Evolutionary conservation across 2,888 invertebrate species (phyloP), one percentile per base, ranked within the genome.

Genomic region (Andrena dorsata): DNA sequence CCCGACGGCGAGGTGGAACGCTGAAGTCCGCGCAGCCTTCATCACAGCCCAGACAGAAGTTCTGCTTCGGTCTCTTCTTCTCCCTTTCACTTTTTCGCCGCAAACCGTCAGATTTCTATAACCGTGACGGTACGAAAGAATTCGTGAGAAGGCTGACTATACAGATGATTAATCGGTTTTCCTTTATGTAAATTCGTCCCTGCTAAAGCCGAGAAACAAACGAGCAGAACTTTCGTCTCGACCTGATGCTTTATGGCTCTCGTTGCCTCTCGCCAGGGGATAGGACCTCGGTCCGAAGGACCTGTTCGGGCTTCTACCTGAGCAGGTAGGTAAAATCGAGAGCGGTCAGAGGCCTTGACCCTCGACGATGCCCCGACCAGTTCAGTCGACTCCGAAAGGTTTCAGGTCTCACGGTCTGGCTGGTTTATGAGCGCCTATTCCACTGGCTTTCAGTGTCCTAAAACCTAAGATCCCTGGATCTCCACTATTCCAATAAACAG

Each of bases 261-360:
- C 2, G 65, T 35, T 66, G 28, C 41, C 16, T 41, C 56, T 41
- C 23, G 79, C 66, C 66, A n/a, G 63, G 58, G 71, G 73, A 70
- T 47, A 75, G 66, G 60, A 61, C 35, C 35, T 53, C 47, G 69
- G 32, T 49, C 28, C 51, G 65, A 73, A 83, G 82, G 79, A 87
- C 86, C 85, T 88, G 87, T 76, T 86, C 75, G 51, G 63, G 66
- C 65, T 51, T 80, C 85, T 84, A 87, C 85, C 81, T 80, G 85
- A 76, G 69, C 83, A 85, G 79, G 85, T 80, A 85, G 84, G 84
- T 78, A 87, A 80, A 84, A 75, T 82, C 78, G 66, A 77, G 68
- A 65, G 74, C 83, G 81, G 84, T 82, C 85, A 82, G 81, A 87
- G 87, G 88, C 91, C 91, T 92, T 92, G 91, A 92, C 90, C 92